phyloP scores from a whole-genome alignment of 2,797 vertebrate genomes.

The Pangasius macronema region DNA sequence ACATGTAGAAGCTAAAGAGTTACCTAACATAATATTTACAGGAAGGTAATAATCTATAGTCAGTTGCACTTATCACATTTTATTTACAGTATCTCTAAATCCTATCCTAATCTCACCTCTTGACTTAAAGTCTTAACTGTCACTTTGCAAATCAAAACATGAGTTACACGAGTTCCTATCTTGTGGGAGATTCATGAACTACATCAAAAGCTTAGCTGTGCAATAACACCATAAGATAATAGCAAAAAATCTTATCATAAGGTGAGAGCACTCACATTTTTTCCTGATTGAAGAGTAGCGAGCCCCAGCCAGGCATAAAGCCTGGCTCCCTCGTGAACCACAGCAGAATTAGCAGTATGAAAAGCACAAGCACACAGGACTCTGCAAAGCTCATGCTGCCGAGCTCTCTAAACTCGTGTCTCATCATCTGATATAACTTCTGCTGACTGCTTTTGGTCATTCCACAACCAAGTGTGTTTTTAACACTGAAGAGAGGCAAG shows the following conservation, averaged over 20 bases:
- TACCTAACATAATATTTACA: neutral
- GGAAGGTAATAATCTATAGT: neutral
- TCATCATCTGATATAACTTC: slow-evolving; percentile 48
- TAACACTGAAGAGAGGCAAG: slow-evolving; percentile 13
- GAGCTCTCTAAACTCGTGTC: slow-evolving; percentile 78
- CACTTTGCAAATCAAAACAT: neutral
- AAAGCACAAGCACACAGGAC: slow-evolving; percentile 81
- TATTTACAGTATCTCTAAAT: neutral
- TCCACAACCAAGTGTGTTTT: slow-evolving; percentile 29
- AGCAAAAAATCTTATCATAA: neutral
- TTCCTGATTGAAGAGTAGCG: slow-evolving; percentile 77
- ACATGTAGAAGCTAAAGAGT: neutral
- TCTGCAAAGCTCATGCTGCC: slow-evolving; percentile 88
- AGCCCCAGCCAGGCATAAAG: slow-evolving; percentile 88
- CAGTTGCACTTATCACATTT: neutral
- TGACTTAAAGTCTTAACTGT: neutral
- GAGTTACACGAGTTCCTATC: neutral
- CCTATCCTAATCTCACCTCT: neutral
- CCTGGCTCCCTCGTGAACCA: slow-evolving; percentile 94
- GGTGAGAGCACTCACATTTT: slow-evolving; percentile 73
- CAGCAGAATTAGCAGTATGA: slow-evolving; percentile 81
- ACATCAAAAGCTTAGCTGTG: neutral
- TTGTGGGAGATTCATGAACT: neutral
- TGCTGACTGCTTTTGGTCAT: slow-evolving; percentile 28
- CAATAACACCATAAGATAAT: neutral